Evolutionary conservation across 2,797 vertebrate genomes (phyloP), one percentile per base, ranked within the genome.

Genomic region (Iguana delicatissima): DNA sequence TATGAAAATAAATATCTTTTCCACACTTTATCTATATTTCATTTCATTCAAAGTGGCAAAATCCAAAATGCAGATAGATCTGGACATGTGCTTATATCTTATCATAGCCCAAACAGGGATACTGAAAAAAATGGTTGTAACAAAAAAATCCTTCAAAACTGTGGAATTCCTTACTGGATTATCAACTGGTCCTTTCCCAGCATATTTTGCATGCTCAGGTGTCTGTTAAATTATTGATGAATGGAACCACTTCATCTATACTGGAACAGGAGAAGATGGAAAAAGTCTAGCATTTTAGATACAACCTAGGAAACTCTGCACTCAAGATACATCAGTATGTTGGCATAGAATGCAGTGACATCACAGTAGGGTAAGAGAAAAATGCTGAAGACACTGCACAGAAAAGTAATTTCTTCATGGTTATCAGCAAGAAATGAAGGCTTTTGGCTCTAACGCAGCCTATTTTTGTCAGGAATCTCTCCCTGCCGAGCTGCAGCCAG

Each of bases 1-100:
- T 86, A 42, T 80, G 67, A 89, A 92, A 92, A 93, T 85, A 93
- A 94, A 93, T 84, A 5, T 93, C 57, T 79, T 89, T 93, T 92
- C 89, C 59, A 32, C 88, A 83, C 26, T 4, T 26, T 18, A 93
- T 22, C 24, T 76, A 50, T 46, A 42, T 73, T 95, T 93, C 92
- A 87, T 90, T 89, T 81, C 79, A 91, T 81, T 89, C 79, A 89
- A 89, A 83, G 80, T 0, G 67, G 46, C 14, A 13, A 77, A 77
- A 77, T 67, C 35, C 80, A 59, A n/a, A 59, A 24, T 82, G 14
- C 29, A 35, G 14, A 72, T 35, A 24, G 9, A 73, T 72, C 59
- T 42, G 35, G 24, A 35, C 46, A 73, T n/a, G 32, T 55, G 29
- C 32, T 85, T 85, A 35, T 8, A 52, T 3, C 26, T 74, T 3